Evolutionary conservation across 2,113 vertebrate species (phyloP), one percentile per base, ranked within the genome.

Genomic region (Amblyopsis rosae): DNA sequence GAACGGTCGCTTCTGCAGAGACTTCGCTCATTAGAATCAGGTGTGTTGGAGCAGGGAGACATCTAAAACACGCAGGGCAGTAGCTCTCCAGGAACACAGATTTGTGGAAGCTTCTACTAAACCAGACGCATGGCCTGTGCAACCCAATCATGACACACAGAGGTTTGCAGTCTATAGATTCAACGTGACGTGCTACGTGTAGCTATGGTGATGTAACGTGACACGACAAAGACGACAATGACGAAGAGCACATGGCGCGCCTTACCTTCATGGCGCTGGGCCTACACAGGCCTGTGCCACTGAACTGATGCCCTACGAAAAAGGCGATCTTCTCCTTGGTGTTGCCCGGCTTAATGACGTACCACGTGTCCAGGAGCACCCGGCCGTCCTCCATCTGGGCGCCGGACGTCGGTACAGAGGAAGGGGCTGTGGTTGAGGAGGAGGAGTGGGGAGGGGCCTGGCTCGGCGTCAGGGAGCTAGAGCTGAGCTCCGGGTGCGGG

Each of bases 321-420:
- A 98, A 98, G 10, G 97, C 97, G 6, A 98, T 96, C 76, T 98
- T 98, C 89, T 98, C 97, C 90, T 97, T 98, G 61, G 97, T 98
- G 88, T 98, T 98, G 16, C 97, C 97, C 0, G 97, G 97, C 59
- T 98, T 98, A 83, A 98, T 98, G 48, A 98, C 97, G 17, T 98
- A 98, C 97, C 96, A 98, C 0, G 96, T 98, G 86, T 98, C 97
- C 82, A 98, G 82, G 73, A 98, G 83, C 62, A 98, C 96, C 3
- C 96, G 92, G 0, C 95, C 96, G 32, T 98, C 96, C 16, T 95
- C 95, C 69, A 91, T 71, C 81, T 92, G 89, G 0, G 91, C 61
- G 1, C 87, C 87, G 0, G 86, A 75, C 0, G 85, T 80, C 2
- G 87, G 67, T 67, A 82, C 86, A 0, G 84, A 87, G 0, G 82